These are phyloP conservation scores for Pseudolaguvia tuberculata DNA, from an alignment of 2,113 vertebrate genomes.

Conservation along the genomic window DNA sequence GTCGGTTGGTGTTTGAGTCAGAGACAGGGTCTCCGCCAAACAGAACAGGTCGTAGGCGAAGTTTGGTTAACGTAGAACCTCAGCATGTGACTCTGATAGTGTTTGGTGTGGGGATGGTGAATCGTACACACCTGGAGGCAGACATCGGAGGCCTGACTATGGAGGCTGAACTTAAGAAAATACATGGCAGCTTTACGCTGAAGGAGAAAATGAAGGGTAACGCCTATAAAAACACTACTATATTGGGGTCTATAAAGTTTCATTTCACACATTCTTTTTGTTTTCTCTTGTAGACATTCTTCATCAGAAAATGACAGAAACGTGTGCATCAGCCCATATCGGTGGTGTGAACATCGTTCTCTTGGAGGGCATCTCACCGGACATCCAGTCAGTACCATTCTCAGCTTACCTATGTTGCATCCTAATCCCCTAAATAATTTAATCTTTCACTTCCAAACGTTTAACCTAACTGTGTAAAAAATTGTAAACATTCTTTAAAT, in stretches of 20 bases:
- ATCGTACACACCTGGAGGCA: constrained; percentile 92
- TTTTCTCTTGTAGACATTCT: constrained; percentile 78
- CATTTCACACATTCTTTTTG: neutral
- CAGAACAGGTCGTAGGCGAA: constrained; percentile 73
- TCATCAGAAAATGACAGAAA: constrained; percentile 98
- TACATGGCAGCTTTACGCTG: constrained; percentile 94
- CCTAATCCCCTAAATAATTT: neutral
- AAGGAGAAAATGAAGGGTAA: constrained; percentile 99
- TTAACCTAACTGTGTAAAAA: neutral
- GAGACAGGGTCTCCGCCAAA: constrained; percentile 79
- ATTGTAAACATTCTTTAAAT: constrained; percentile 13
- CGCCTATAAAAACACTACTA: neutral
- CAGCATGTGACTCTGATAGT: constrained; percentile 94
- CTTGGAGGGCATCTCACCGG: constrained; percentile 93
- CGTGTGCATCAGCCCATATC: constrained; percentile 93
- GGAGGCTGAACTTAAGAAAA: constrained; percentile 95
- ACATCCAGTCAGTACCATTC: constrained; percentile 86
- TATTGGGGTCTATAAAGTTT: neutral
- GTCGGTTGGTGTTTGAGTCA: constrained; percentile 88
- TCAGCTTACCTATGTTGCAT: neutral
- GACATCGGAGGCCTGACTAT: constrained; percentile 96
- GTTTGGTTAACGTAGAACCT: constrained; percentile 81
- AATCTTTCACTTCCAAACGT: neutral
- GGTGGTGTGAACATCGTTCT: constrained; percentile 96
- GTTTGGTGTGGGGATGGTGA: constrained; percentile 97